Evolutionary conservation across 2,113 vertebrate genomes (phyloP).

Genomic region (Microcebus jonahi): DNA sequence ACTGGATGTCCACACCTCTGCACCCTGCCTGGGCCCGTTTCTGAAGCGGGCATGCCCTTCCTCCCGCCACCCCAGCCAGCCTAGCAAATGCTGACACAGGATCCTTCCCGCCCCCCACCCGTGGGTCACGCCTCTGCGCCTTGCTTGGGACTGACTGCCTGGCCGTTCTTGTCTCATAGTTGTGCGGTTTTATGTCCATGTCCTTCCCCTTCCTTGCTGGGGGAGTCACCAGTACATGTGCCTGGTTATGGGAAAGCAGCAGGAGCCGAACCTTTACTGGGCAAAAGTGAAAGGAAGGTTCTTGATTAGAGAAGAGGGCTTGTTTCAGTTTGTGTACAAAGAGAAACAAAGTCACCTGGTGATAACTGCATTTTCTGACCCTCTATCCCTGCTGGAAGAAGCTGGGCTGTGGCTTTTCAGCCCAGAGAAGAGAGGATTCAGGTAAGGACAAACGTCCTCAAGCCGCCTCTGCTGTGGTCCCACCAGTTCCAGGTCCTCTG

Average conservation of each 20-base stretch:
- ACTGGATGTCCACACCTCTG: not conserved
- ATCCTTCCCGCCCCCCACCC: not conserved
- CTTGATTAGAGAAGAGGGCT: not conserved
- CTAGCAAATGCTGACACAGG: not conserved
- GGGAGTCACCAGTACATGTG: too few species aligned
- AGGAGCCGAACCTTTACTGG: not conserved
- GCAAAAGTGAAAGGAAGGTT: not conserved
- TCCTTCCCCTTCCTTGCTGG: not conserved
- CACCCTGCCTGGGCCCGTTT: not conserved
- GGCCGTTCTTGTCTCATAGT: not conserved
- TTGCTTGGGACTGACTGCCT: not conserved
- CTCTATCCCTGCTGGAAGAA: not conserved
- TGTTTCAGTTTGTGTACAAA: conserved; percentile 10
- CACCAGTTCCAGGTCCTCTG: not conserved
- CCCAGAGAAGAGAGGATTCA: not conserved
- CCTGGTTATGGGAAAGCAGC: not conserved
- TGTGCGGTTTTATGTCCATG: not conserved
- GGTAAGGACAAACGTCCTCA: not conserved
- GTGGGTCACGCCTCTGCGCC: not conserved
- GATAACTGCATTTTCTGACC: not conserved
- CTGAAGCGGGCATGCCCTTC: not conserved
- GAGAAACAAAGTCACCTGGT: not conserved
- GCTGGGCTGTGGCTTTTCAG: not conserved
- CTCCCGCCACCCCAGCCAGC: not conserved
- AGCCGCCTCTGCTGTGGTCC: not conserved